Evolutionary conservation across 2,888 invertebrate genomes (phyloP), one percentile per base, ranked within the genome.

Genomic region (Uropetala carovei): DNA sequence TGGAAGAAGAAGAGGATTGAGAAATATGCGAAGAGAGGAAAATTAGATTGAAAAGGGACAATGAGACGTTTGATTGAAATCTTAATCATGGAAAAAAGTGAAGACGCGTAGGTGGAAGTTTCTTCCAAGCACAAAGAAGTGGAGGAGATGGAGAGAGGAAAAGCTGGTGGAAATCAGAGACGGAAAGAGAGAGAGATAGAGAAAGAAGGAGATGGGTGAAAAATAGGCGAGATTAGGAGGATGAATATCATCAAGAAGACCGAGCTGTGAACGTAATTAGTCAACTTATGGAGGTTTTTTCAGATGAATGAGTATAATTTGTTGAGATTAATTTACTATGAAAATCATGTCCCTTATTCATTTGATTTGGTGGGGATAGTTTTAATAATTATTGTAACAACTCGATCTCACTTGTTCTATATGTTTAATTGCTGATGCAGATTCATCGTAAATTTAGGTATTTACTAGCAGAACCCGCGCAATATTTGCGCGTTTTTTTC

Each of bases 41-140:
- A 60, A 27, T 18, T 22, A 86, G 60, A 30, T 60, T 59, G 86
- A 30, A 60, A 18, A 18, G 16, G 30, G 18, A 86, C 86, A 86
- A 86, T 60, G 86, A 27, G 30, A 16, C 60, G 59, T 60, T 60
- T 86, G 86, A 86, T 86, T 86, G 86, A 86, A 86, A 60, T 60
- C 60, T 60, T 86, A 64, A 30, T 64, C 27, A 86, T 27, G 60
- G 30, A 86, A 86, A 84, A 86, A 60, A 18, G 14, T 59, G 60
- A 83, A 57, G 56, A 83, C 83, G 83, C 14, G 83, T 57, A 57
- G 30, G 60, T 18, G 60, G 14, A 27, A 60, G 8, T 18, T 16
- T 43, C 18, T n/a, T 22, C 2, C n/a, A 68, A 68, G n/a, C 18
- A 11, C 56, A 56, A 7, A 7, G 16, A n/a, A 27, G 75, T 75